Conservation (phyloP, 2,888 invertebrate genomes). For the Cacoxenus indagator region DNA sequence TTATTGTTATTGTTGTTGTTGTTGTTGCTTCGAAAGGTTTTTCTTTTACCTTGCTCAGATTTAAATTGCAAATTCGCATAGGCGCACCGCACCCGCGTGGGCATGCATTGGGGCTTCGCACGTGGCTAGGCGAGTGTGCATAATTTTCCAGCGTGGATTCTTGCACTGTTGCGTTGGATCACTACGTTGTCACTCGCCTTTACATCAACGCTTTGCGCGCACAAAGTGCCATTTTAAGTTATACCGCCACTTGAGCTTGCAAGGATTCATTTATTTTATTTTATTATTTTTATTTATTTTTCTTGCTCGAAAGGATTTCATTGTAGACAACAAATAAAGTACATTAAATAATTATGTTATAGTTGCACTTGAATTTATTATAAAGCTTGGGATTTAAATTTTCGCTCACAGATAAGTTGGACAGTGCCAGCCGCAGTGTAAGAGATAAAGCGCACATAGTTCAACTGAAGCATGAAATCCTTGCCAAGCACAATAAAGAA, state of each 20-base stretch:
- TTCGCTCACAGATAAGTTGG: background rate
- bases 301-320: slow-evolving; percentile 17
- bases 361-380: slow-evolving; percentile 15
- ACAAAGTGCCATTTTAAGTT: slow-evolving; percentile 57
- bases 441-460: too few relatives aligned
- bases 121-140: slow-evolving; percentile 13
- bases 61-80: slow-evolving; percentile 5
- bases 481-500: background rate
- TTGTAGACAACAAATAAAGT: slow-evolving; percentile 45
- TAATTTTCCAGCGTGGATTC: background rate
- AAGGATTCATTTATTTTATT: slow-evolving; percentile 39
- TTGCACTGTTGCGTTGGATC: background rate
- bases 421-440: background rate
- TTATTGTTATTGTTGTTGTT: background rate
- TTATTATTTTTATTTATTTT: slow-evolving; percentile 11
- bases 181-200: too few relatives aligned
- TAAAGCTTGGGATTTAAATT: background rate
- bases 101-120: background rate
- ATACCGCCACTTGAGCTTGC: slow-evolving; percentile 53
- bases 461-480: background rate
- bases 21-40: background rate
- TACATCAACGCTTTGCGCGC: slow-evolving; percentile 34
- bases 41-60: background rate
- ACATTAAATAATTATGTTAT: slow-evolving; percentile 41
- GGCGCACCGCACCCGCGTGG: background rate